phyloP scores from a whole-genome alignment of 2,797 vertebrate genomes.

The Clarias pachynema region DNA sequence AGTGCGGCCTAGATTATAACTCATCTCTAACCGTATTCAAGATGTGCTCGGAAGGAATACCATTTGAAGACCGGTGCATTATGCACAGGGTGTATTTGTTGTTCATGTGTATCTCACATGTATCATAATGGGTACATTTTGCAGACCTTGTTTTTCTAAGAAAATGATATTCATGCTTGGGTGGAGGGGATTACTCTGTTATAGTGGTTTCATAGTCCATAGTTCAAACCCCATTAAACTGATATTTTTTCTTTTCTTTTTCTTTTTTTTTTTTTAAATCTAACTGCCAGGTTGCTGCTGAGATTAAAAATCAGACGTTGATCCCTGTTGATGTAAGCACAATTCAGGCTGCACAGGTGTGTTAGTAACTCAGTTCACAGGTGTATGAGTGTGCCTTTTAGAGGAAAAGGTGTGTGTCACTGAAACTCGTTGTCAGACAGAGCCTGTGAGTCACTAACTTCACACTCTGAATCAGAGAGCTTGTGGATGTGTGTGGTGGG shows the following conservation, averaged over 20 bases:
- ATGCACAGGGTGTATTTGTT: neutral
- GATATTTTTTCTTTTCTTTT: no score
- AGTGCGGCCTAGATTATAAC: slow-evolving; percentile 32
- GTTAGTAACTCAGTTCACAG: slow-evolving; percentile 24
- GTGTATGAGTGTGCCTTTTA: slow-evolving; percentile 25
- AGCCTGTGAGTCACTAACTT: slow-evolving; percentile 46
- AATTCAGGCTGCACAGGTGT: slow-evolving; percentile 32
- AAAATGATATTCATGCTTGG: neutral
- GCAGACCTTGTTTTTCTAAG: neutral
- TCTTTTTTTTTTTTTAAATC: neutral
- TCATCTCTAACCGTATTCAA: slow-evolving; percentile 21
- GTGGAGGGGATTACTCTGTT: neutral
- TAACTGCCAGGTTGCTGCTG: neutral
- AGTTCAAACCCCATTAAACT: neutral
- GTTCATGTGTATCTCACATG: neutral
- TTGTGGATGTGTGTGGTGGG: neutral
- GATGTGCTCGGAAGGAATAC: slow-evolving; percentile 39
- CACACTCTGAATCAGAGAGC: slow-evolving; percentile 47
- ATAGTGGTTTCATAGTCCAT: no score
- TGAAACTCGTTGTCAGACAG: slow-evolving; percentile 23
- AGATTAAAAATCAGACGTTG: neutral
- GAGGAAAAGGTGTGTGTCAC: slow-evolving; percentile 34
- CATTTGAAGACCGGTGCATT: slow-evolving; percentile 38
- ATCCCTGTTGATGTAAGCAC: neutral
- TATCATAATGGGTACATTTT: neutral